These are phyloP conservation scores for Lipotes vexillifer DNA, from an alignment of 2,113 vertebrate genomes.

Conservation along the genomic window DNA sequence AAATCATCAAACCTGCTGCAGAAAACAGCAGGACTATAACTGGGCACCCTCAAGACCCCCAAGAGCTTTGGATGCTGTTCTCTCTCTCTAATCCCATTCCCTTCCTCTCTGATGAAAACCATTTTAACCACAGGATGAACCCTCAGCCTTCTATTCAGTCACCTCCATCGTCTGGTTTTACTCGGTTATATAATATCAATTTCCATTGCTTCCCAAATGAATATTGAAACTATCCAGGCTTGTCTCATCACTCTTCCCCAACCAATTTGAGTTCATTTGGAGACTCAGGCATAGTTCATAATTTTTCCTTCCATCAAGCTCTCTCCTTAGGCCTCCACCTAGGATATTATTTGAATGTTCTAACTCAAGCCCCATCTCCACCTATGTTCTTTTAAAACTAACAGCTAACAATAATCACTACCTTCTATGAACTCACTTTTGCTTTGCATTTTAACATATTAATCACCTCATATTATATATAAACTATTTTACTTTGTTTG, in stretches of 20 bases:
- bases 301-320: too few species aligned
- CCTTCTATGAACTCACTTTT: background rate
- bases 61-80: background rate
- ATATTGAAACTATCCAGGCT: background rate
- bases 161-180: background rate
- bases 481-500: background rate
- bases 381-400: background rate
- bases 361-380: background rate
- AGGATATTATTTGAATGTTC: background rate
- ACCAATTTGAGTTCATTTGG: background rate
- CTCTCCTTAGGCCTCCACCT: background rate
- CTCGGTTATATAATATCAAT: background rate
- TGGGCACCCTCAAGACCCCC: background rate
- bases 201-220: background rate
- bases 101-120: background rate
- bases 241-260: background rate
- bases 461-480: background rate
- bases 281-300: background rate
- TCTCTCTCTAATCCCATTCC: background rate
- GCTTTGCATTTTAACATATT: background rate
- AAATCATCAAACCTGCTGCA: background rate
- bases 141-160: background rate
- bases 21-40: background rate
- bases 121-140: background rate
- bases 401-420: background rate